These are phyloP conservation scores for Cryptotis parvus DNA, from an alignment of 2,113 vertebrate genomes.

Conservation along the genomic window DNA sequence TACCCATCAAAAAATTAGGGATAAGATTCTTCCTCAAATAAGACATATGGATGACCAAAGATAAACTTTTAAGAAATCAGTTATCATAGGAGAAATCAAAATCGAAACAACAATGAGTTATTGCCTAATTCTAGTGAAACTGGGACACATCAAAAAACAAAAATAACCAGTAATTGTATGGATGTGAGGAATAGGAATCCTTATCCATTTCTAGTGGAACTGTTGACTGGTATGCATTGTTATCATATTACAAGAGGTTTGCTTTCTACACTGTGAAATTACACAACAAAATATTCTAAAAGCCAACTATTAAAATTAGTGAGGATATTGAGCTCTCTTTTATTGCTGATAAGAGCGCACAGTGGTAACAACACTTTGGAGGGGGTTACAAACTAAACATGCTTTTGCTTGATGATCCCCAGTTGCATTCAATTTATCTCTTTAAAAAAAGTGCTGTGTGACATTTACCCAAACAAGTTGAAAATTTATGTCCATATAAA, in stretches of 20 bases:
- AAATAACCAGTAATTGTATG: no score
- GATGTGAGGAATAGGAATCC: no score
- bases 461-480: background rate
- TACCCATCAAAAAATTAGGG: no score
- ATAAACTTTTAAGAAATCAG: no score
- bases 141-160: no score
- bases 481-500: background rate
- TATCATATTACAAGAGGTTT: background rate
- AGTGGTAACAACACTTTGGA: background rate
- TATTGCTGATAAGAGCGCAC: background rate
- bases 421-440: background rate
- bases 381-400: background rate
- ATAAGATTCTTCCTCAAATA: no score
- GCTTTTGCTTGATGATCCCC: background rate
- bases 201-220: no score
- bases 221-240: background rate
- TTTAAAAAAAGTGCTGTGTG: background rate
- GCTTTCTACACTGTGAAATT: constrained; percentile 7
- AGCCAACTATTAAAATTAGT: background rate
- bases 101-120: no score
- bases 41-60: no score
- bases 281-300: no score
- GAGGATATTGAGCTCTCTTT: background rate
- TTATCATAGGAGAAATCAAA: no score
- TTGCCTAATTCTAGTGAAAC: no score